These are phyloP conservation scores for Alligator sinensis DNA, from an alignment of 2,113 vertebrate genomes.

Conservation along the genomic window DNA sequence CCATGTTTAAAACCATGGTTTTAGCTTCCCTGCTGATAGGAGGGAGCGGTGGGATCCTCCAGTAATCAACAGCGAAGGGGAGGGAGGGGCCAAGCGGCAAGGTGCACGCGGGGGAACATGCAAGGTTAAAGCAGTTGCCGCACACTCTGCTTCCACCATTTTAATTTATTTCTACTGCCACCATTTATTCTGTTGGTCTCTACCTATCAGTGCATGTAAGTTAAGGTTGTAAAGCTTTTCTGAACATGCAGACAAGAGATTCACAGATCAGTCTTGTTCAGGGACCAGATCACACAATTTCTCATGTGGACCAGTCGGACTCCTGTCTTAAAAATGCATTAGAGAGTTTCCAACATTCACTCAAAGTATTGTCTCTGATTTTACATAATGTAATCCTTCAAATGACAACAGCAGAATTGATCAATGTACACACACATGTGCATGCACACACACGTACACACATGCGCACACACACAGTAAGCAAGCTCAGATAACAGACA, in stretches of 20 bases:
- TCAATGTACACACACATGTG: fast-evolving
- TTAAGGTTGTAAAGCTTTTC: not conserved
- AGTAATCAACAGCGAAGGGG: too few species aligned
- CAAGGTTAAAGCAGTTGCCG: too few species aligned
- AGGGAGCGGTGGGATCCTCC: too few species aligned
- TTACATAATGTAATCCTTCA: fast-evolving
- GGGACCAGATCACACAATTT: not conserved
- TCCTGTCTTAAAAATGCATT: not conserved
- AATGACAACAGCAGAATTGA: not conserved
- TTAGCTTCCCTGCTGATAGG: too few species aligned
- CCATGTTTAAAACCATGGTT: too few species aligned
- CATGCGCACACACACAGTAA: not conserved
- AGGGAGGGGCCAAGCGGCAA: too few species aligned
- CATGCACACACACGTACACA: not conserved
- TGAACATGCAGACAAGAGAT: not conserved
- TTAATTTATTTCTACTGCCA: too few species aligned
- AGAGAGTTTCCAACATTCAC: fast-evolving
- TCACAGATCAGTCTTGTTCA: not conserved
- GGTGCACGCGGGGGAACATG: too few species aligned
- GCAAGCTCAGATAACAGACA: not conserved
- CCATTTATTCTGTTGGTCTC: too few species aligned
- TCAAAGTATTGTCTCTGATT: not conserved
- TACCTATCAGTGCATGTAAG: too few species aligned
- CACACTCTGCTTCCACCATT: too few species aligned
- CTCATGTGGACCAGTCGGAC: not conserved